A percentile compares a stretch with the other conserved stretches of the same genome.
phyloP scores from a whole-genome alignment of 2,888 invertebrate species.

The Eupithecia subumbrata region DNA sequence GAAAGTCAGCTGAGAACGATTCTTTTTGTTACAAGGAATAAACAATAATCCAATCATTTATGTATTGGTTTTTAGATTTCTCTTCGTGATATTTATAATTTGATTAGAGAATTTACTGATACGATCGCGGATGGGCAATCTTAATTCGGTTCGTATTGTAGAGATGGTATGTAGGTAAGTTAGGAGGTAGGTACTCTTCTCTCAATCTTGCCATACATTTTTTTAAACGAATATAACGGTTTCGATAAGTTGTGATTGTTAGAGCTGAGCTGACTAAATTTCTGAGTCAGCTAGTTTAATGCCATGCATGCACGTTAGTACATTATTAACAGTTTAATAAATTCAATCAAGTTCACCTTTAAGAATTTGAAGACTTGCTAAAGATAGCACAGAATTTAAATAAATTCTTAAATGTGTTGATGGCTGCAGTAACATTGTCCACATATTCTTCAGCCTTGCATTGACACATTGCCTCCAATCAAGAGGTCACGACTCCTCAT shows the following conservation, averaged over 20 bases:
- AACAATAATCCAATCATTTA: conserved; percentile 79
- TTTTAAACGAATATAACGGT: conserved; percentile 7
- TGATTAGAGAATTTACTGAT: conserved; percentile 60
- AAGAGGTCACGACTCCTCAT: conserved; percentile 66
- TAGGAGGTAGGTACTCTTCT: not conserved
- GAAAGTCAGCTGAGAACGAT: conserved; percentile 63
- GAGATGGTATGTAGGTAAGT: conserved; percentile 12
- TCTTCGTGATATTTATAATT: conserved; percentile 65
- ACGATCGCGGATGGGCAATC: conserved; percentile 46
- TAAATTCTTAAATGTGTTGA: conserved; percentile 3
- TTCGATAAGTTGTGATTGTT: not conserved
- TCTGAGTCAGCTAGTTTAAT: not conserved
- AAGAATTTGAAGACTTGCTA: not conserved
- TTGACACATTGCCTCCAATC: conserved; percentile 57
- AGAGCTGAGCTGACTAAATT: not conserved
- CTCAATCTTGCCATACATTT: conserved; percentile 2
- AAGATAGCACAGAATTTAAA: not conserved
- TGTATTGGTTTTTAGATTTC: conserved; percentile 67
- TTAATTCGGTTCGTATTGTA: conserved; percentile 22
- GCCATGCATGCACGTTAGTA: not conserved
- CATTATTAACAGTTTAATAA: not conserved
- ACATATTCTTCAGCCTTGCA: conserved; percentile 50
- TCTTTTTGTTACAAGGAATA: conserved; percentile 68
- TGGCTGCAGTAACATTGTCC: conserved; percentile 43
- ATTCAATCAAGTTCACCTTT: not conserved